Evolutionary conservation across 2,888 invertebrate genomes (phyloP).

Genomic region (Cetonia aurata): DNA sequence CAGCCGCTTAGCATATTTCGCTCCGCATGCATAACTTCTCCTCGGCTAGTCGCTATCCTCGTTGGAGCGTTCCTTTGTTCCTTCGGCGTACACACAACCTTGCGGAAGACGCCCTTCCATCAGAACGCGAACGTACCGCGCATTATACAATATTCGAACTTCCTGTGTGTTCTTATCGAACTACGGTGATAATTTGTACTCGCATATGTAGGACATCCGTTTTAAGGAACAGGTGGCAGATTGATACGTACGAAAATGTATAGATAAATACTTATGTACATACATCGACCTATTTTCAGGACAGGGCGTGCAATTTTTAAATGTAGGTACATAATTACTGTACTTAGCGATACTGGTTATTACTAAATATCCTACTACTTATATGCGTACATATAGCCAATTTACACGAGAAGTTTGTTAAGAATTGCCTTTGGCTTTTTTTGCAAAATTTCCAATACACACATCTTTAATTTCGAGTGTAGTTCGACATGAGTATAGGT

Average conservation of each 20-base stretch:
- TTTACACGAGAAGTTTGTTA: too few relatives aligned
- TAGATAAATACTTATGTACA: neutral
- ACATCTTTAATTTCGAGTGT: too few relatives aligned
- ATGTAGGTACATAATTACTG: slow-evolving; percentile 4
- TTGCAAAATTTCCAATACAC: too few relatives aligned
- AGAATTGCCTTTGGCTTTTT: too few relatives aligned
- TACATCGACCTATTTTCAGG: slow-evolving; percentile 20
- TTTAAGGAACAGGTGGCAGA: slow-evolving; percentile 34
- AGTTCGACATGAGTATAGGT: too few relatives aligned
- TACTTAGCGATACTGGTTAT: neutral
- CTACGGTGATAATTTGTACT: slow-evolving; percentile 28
- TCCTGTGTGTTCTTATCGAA: slow-evolving; percentile 31
- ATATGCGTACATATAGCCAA: too few relatives aligned
- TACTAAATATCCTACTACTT: too few relatives aligned
- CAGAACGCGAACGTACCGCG: slow-evolving; percentile 21
- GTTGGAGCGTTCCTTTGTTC: slow-evolving; percentile 28
- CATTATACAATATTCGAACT: slow-evolving; percentile 7
- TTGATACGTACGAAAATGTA: slow-evolving; percentile 14
- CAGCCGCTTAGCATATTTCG: slow-evolving; percentile 61
- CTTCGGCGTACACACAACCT: neutral
- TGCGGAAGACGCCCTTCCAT: slow-evolving; percentile 14
- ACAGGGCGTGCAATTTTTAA: slow-evolving; percentile 16
- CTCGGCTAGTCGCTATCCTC: slow-evolving; percentile 21
- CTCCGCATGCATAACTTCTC: slow-evolving; percentile 51
- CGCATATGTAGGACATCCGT: slow-evolving; percentile 39